phyloP scores from a whole-genome alignment of 2,113 vertebrate species.

The Accipiter virgatus region DNA sequence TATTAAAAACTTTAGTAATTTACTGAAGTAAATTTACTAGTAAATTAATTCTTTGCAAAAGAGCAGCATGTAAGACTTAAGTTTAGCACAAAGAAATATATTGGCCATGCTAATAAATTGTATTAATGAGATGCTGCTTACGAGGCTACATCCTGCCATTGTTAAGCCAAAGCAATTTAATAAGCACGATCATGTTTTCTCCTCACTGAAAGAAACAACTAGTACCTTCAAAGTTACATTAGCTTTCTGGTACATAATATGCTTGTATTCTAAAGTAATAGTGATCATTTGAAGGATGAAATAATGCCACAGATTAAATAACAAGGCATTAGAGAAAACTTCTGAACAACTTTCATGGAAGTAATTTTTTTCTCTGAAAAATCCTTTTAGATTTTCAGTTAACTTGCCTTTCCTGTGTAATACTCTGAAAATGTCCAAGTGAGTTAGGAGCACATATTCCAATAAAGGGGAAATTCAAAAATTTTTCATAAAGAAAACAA shows the following conservation, averaged over 20 bases:
- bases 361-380: not conserved
- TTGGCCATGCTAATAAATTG: not conserved
- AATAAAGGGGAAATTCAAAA: not conserved
- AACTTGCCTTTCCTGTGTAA: not conserved
- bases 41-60: not conserved
- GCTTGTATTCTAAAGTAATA: not conserved
- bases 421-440: not conserved
- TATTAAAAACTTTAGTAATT: not conserved
- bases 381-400: not conserved
- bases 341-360: not conserved
- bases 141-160: not conserved
- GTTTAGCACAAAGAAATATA: slow-evolving; percentile 7
- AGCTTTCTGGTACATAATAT: not conserved
- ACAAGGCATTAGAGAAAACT: not conserved
- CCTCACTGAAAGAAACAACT: not conserved
- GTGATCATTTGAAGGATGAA: not conserved
- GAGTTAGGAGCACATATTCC: not conserved
- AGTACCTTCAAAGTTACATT: not conserved
- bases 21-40: not conserved
- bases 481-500: not conserved
- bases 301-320: not conserved
- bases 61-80: not conserved
- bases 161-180: not conserved
- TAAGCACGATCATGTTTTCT: not conserved
- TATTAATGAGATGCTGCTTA: not conserved